These are phyloP conservation scores for Lumbricus terrestris DNA, from an alignment of 2,888 invertebrate genomes.

Conservation along the genomic window DNA sequence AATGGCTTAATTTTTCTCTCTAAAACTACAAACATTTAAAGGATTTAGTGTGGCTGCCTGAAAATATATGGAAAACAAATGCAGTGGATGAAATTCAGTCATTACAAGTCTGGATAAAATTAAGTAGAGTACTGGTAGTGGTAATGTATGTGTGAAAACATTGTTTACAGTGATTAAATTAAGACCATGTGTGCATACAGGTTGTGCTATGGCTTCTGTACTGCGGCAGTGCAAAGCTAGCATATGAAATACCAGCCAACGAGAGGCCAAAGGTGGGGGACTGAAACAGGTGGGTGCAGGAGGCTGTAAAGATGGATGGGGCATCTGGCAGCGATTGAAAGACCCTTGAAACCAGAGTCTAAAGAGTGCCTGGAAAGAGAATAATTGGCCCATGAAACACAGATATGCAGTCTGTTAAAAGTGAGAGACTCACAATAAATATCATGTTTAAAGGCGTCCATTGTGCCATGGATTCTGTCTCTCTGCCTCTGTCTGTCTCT, in stretches of 20 bases:
- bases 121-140: no score
- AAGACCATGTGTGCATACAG: neutral
- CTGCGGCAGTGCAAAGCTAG: neutral
- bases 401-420: neutral
- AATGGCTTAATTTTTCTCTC: neutral
- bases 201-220: neutral
- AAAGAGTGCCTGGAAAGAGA: neutral
- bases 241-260: neutral
- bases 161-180: neutral
- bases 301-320: neutral
- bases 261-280: neutral
- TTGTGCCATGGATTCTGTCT: neutral
- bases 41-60: neutral
- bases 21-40: neutral
- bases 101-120: neutral
- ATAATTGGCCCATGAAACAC: neutral
- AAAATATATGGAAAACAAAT: neutral
- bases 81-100: neutral
- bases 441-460: neutral
- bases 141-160: neutral
- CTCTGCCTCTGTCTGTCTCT: neutral
- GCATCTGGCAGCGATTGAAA: neutral
- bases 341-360: neutral
- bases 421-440: neutral
- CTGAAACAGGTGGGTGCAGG: neutral